phyloP scores from a whole-genome alignment of 2,113 vertebrate genomes.

The Oxyruncus cristatus region DNA sequence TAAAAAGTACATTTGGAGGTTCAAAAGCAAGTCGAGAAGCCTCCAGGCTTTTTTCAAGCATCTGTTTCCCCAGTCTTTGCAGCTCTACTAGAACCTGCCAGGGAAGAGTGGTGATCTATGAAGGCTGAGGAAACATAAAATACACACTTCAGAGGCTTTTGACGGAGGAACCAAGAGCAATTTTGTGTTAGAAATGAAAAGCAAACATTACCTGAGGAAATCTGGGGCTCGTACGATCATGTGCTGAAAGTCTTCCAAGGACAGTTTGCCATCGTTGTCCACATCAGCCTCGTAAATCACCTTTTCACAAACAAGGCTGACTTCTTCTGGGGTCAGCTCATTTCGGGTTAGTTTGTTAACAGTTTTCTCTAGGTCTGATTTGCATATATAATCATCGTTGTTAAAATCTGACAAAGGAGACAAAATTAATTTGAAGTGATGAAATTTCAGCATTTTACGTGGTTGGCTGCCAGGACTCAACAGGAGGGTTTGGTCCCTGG shows the following conservation, averaged over 20 bases:
- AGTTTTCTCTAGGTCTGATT: constrained; percentile 90
- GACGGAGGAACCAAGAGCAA: no score
- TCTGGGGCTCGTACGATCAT: constrained; percentile 93
- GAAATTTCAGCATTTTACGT: background rate
- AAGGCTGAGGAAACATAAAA: background rate
- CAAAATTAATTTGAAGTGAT: background rate
- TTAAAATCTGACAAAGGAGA: constrained; percentile 86
- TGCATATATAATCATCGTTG: constrained; percentile 92
- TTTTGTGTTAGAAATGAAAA: background rate
- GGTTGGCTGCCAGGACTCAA: background rate
- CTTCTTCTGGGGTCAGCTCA: constrained; percentile 89
- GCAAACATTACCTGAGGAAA: constrained; percentile 87
- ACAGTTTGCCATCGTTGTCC: constrained; percentile 91
- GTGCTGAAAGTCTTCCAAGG: constrained; percentile 92
- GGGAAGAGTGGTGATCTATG: background rate
- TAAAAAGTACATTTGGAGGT: background rate
- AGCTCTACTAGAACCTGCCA: background rate
- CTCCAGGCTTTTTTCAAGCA: background rate
- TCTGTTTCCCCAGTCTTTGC: background rate
- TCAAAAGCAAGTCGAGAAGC: background rate
- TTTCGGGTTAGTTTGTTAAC: constrained; percentile 88
- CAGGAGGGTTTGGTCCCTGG: background rate
- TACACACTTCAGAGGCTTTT: background rate
- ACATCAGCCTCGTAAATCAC: constrained; percentile 90
- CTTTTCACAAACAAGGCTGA: constrained; percentile 92